Conservation (phyloP, 2,113 vertebrate species). For the Ceyx cyanopectus region DNA sequence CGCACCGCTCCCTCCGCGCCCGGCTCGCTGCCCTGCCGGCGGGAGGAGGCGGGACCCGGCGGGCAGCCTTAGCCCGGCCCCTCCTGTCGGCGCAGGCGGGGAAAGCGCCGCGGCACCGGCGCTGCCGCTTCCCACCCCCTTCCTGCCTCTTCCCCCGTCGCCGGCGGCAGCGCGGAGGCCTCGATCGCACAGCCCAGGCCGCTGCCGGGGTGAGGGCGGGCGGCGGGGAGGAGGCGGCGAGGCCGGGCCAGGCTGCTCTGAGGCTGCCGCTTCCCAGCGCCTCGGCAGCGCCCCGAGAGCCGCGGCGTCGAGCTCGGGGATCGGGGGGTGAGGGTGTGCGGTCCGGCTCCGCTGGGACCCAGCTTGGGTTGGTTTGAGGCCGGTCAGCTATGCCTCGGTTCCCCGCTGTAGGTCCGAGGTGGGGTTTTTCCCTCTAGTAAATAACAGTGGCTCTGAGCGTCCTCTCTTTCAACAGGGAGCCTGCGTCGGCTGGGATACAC, state of each 20-base stretch:
- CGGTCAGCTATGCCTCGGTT: background rate
- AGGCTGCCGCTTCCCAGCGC: background rate
- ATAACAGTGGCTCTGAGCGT: background rate
- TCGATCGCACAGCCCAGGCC: background rate
- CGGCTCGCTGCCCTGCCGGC: too few species aligned
- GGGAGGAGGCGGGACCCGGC: background rate
- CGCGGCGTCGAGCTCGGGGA: background rate
- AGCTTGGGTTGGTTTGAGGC: background rate
- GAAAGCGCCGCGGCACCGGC: background rate
- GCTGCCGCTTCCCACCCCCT: background rate
- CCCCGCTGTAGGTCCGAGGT: background rate
- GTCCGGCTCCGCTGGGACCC: background rate
- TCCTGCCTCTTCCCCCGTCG: background rate
- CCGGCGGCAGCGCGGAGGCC: background rate
- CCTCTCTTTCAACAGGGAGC: background rate
- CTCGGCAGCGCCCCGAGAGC: background rate
- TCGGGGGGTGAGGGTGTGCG: background rate
- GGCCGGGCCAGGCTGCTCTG: background rate
- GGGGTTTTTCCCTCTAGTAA: background rate
- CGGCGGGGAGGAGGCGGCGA: background rate
- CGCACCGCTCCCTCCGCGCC: background rate
- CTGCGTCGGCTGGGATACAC: background rate
- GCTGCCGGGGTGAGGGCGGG: background rate
- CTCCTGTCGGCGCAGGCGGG: conserved; percentile 67
- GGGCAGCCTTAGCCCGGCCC: background rate